phyloP scores from a whole-genome alignment of 2,888 invertebrate species.

The Chaetogeoica ovagalla region DNA sequence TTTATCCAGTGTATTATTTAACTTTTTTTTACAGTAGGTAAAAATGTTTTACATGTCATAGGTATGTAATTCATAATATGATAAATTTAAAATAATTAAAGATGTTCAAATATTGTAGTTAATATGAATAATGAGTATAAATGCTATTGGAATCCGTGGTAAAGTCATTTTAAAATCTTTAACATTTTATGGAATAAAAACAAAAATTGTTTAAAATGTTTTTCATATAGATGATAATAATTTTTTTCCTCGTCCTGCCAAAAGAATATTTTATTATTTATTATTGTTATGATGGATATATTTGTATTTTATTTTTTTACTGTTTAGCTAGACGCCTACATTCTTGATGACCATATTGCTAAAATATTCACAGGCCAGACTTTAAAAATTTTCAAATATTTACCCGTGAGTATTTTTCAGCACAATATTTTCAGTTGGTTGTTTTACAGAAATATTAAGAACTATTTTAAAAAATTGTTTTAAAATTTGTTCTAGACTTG shows the following conservation, averaged over 20 bases:
- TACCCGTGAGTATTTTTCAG: constrained; percentile 64
- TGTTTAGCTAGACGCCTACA: constrained; percentile 74
- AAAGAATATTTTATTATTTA: background rate
- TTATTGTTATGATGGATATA: background rate
- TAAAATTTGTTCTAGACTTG: constrained; percentile 64
- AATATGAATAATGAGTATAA: too few relatives aligned
- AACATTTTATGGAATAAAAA: too few relatives aligned
- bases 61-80: too few relatives aligned
- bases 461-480: constrained; percentile 25
- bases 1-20: too few relatives aligned
- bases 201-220: background rate
- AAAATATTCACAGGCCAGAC: constrained; percentile 71
- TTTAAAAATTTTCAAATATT: constrained; percentile 67
- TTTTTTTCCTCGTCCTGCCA: background rate
- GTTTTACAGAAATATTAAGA: background rate
- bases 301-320: background rate
- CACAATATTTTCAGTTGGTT: too few relatives aligned
- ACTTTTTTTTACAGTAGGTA: too few relatives aligned
- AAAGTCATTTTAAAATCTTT: too few relatives aligned
- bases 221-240: background rate
- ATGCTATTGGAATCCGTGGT: too few relatives aligned
- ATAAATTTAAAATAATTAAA: too few relatives aligned
- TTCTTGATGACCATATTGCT: constrained; percentile 77
- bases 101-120: too few relatives aligned
- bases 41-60: too few relatives aligned